Evolutionary conservation across 2,113 vertebrate genomes (phyloP).

Genomic region (Neodontobutis hainanensis): DNA sequence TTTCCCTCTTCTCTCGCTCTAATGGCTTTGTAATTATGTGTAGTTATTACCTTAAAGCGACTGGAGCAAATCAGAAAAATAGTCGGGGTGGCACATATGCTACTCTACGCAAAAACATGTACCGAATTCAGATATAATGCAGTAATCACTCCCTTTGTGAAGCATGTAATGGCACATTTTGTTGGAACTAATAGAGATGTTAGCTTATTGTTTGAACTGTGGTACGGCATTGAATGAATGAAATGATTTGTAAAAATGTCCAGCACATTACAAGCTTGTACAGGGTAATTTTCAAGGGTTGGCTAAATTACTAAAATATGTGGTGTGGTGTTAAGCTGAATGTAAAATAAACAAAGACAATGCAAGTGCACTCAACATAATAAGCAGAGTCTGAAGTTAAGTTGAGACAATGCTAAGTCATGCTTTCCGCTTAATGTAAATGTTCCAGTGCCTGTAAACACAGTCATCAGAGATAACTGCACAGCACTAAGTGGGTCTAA

Average conservation of each 20-base stretch:
- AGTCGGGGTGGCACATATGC: background rate
- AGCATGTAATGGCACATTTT: background rate
- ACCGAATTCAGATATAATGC: background rate
- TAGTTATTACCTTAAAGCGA: slow-evolving; percentile 30
- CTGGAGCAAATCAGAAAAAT: slow-evolving; percentile 33
- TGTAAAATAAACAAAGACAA: background rate
- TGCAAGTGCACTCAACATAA: no score
- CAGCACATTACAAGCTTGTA: background rate
- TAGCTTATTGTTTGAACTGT: background rate
- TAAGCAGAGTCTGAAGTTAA: no score
- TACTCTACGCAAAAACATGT: no score
- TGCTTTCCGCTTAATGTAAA: no score
- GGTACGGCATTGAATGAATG: background rate
- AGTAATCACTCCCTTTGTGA: slow-evolving; percentile 5
- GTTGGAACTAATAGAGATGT: slow-evolving; percentile 1
- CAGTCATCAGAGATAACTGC: no score
- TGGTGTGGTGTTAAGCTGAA: background rate
- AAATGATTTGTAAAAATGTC: background rate
- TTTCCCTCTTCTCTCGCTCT: slow-evolving; percentile 15
- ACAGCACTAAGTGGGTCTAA: no score
- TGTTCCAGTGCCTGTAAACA: no score
- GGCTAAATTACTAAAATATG: background rate
- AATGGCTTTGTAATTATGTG: slow-evolving; percentile 47
- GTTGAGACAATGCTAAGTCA: no score
- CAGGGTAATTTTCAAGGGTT: background rate